Evolutionary conservation across 2,888 invertebrate genomes (phyloP), one percentile per base, ranked within the genome.

Genomic region (Lacanobia wlatinum): DNA sequence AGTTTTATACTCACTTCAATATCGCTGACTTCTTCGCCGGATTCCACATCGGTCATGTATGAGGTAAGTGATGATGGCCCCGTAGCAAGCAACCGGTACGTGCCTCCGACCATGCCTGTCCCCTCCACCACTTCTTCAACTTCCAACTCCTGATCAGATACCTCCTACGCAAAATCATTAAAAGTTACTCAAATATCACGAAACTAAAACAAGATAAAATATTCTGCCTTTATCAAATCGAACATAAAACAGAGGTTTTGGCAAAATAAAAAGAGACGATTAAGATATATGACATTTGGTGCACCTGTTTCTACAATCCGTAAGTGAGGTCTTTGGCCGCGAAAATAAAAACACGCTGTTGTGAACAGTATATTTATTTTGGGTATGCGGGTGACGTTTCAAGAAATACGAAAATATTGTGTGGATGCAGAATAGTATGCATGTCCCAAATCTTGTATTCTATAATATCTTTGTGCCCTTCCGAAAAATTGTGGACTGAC

Each of bases 71-170:
- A 89, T 2, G 93, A 89, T 40, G 93, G 91, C 0, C 93, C 93
- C 1, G 95, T 89, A 12, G 96, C 94, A 18, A 96, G 90, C 80
- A 96, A 88, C n/a, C 96, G 90, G 88, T 94, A 95, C 4, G 94
- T 93, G 60, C 95, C 95, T 28, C 95, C 95, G 48, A 94, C 94
- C 94, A 95, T 92, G 52, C 95, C 95, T 9, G 95, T 95, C 34
- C 94, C 95, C 78, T 93, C 93, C 43, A 95, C 93, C 53, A 93
- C 92, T 75, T 96, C 95, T 72, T 96, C 96, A 55, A 96, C 94
- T 76, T 96, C 96, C 70, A 96, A 77, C 82, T 96, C 96, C 74
- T 94, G 94, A 78, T 96, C 95, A 9, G 95, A 95, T 75, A 93
- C 82, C 80, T 95, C 94, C 94, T 95, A 53, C 18, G 48, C 18